These are phyloP conservation scores for Zingel zingel DNA, from an alignment of 2,113 vertebrate genomes.

Conservation along the genomic window DNA sequence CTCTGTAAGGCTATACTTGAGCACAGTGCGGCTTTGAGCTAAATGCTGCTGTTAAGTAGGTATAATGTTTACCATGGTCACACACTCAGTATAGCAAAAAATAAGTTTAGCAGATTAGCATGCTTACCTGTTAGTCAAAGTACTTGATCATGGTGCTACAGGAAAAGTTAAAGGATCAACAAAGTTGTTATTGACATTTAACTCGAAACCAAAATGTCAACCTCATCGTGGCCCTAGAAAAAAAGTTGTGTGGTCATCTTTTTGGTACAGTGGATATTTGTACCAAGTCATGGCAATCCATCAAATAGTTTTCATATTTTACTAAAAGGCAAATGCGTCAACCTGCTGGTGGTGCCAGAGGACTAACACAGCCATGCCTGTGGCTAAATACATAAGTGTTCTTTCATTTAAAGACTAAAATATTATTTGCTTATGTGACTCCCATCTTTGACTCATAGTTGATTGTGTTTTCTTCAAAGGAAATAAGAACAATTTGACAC, in stretches of 20 bases:
- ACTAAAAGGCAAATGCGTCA: not conserved
- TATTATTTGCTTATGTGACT: not conserved
- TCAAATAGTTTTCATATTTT: not conserved
- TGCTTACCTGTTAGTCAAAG: not conserved
- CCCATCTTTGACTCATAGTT: conserved; percentile 6
- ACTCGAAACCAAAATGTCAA: no score
- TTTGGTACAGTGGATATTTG: not conserved
- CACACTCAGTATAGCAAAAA: not conserved
- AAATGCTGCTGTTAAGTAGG: not conserved
- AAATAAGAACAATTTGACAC: conserved; percentile 38
- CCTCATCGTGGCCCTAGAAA: no score
- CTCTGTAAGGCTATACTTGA: not conserved
- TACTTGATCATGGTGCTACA: not conserved
- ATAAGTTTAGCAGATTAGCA: not conserved
- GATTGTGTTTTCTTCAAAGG: conserved; percentile 12
- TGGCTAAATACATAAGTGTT: not conserved
- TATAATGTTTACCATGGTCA: not conserved
- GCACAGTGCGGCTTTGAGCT: not conserved
- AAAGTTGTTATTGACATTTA: not conserved
- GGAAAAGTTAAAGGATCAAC: not conserved
- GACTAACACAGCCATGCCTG: not conserved
- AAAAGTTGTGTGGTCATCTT: not conserved
- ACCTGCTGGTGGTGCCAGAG: not conserved
- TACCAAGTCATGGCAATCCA: not conserved
- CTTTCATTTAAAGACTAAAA: not conserved